Conservation (phyloP, 2,113 vertebrate species). For the Rhabdornis inornatus region DNA sequence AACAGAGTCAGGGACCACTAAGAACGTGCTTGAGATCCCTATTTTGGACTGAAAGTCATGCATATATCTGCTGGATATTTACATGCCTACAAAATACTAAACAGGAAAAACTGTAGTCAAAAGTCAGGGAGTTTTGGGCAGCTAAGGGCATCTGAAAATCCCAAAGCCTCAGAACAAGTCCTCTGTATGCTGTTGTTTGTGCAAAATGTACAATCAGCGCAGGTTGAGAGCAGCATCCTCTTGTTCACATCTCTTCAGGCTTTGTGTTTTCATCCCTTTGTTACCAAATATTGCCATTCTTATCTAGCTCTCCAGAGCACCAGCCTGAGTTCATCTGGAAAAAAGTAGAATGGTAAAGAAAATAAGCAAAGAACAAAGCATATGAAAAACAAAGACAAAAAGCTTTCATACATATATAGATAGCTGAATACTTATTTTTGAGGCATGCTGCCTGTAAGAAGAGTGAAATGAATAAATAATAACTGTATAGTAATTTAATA, state of each 20-base stretch:
- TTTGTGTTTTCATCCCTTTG: background rate
- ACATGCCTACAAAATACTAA: background rate
- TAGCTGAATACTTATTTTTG: background rate
- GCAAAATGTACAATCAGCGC: background rate
- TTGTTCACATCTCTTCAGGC: background rate
- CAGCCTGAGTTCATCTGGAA: background rate
- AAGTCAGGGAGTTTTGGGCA: background rate
- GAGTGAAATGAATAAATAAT: constrained; percentile 46
- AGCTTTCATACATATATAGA: background rate
- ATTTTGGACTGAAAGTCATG: background rate
- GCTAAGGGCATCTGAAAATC: background rate
- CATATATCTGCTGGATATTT: background rate
- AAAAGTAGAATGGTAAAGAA: background rate
- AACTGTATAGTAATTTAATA: background rate
- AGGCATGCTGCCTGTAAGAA: background rate
- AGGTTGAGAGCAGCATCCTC: background rate
- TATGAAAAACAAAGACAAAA: background rate
- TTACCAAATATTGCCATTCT: background rate
- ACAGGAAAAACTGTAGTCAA: background rate
- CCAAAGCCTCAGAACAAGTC: background rate
- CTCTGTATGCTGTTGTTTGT: background rate
- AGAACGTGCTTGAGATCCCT: background rate
- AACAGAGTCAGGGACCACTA: background rate
- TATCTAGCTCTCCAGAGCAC: background rate
- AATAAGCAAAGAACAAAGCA: background rate